These are phyloP conservation scores for Dallia pectoralis DNA, from an alignment of 2,797 vertebrate genomes.

Conservation along the genomic window DNA sequence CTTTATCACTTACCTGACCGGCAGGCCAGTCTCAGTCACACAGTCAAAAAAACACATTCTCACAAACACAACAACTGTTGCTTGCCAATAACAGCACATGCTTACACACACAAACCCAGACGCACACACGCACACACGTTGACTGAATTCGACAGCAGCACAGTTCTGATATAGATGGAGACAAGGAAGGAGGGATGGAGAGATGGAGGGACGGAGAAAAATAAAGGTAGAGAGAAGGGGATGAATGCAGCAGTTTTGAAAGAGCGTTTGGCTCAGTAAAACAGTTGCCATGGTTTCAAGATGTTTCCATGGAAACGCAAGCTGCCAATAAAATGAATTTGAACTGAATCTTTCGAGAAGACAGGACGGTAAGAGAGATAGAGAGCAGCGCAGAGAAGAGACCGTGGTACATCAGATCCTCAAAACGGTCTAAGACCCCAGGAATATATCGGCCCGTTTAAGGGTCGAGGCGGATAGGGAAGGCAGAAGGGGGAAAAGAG, in stretches of 20 bases:
- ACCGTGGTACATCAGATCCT: constrained; percentile 5
- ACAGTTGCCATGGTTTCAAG: constrained; percentile 80
- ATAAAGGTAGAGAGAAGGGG: constrained; percentile 45
- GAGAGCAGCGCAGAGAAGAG: constrained; percentile 18
- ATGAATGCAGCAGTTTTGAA: constrained; percentile 70
- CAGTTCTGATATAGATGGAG: constrained; percentile 21
- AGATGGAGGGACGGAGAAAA: constrained; percentile 40
- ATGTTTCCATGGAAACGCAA: constrained; percentile 82
- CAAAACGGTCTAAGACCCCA: neutral
- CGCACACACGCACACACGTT: constrained; percentile 13
- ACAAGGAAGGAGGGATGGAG: constrained; percentile 40
- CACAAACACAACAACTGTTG: neutral
- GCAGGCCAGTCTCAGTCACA: constrained; percentile 3
- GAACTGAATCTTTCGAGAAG: constrained; percentile 72
- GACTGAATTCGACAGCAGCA: constrained; percentile 25
- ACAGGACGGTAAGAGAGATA: constrained; percentile 63
- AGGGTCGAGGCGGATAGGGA: constrained; percentile 8
- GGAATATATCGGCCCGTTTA: constrained; percentile 26
- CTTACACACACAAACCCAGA: constrained; percentile 22
- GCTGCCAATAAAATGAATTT: constrained; percentile 79
- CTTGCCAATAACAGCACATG: constrained; percentile 4
- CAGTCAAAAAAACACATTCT: constrained; percentile 1
- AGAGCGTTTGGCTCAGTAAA: constrained; percentile 72
- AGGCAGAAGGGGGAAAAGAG: constrained; percentile 6
- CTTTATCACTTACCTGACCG: neutral